Conservation (phyloP, 1,140 invertebrate species). For the Drosophila nigromelanica region DNA sequence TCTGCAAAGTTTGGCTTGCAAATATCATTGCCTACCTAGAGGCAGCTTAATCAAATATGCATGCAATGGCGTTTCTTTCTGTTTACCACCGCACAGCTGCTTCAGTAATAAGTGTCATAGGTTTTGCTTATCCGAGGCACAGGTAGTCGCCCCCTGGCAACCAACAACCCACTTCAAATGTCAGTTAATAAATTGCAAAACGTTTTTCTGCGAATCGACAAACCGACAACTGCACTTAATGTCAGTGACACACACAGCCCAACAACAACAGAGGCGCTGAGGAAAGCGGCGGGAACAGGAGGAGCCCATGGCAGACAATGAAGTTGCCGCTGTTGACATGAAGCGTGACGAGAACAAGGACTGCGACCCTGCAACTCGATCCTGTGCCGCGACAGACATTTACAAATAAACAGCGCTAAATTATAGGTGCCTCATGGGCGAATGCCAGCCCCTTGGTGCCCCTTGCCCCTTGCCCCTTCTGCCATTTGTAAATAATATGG, state of each 20-base stretch:
- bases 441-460: conserved; percentile 22
- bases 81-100: conserved; percentile 34
- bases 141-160: conserved; percentile 21
- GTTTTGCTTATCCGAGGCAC: conserved; percentile 36
- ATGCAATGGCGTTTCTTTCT: conserved; percentile 40
- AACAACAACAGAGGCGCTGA: no score
- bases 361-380: conserved; percentile 51
- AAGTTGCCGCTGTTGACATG: conserved; percentile 65
- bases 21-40: conserved; percentile 63
- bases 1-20: conserved; percentile 66
- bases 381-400: conserved; percentile 54
- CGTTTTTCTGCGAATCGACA: conserved; percentile 67
- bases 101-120: conserved; percentile 53
- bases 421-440: conserved; percentile 65
- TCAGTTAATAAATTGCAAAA: conserved; percentile 71
- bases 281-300: no score
- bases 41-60: conserved; percentile 67
- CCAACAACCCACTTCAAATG: conserved; percentile 59
- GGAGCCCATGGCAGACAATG: conserved; percentile 45
- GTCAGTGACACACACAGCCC: conserved; percentile 47
- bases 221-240: conserved; percentile 62
- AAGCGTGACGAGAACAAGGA: conserved; percentile 54
- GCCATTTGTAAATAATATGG: conserved; percentile 61
- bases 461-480: no score
- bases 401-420: conserved; percentile 72